These are phyloP conservation scores for Scyliorhinus canicula DNA, from an alignment of 2,797 vertebrate genomes.

Conservation along the genomic window DNA sequence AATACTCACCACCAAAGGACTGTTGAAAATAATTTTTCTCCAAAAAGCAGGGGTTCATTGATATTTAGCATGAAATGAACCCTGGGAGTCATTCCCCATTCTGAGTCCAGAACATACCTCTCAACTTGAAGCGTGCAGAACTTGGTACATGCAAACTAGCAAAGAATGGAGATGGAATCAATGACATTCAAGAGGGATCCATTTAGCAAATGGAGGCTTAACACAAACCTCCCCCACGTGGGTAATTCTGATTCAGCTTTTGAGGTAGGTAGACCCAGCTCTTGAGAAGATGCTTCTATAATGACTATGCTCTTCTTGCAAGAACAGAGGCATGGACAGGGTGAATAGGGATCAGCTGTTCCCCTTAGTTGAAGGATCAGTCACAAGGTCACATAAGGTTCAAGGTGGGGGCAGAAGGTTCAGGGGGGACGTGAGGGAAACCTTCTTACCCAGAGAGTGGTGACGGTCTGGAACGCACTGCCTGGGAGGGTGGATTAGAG, in stretches of 20 bases:
- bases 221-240: neutral
- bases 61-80: slow-evolving; percentile 47
- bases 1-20: slow-evolving; percentile 40
- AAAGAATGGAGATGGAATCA: neutral
- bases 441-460: no score
- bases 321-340: no score
- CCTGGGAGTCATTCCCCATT: slow-evolving; percentile 40
- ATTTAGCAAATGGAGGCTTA: neutral
- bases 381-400: no score
- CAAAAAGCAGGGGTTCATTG: slow-evolving; percentile 43
- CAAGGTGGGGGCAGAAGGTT: no score
- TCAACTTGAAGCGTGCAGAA: slow-evolving; percentile 42
- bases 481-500: no score
- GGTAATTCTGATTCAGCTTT: neutral
- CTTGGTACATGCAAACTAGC: neutral
- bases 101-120: slow-evolving; percentile 45
- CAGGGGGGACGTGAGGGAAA: no score
- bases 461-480: no score
- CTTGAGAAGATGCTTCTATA: neutral
- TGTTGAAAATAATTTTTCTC: slow-evolving; percentile 34
- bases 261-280: neutral
- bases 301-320: neutral
- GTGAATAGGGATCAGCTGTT: no score
- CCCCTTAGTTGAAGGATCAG: no score
- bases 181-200: neutral